Evolutionary conservation across 2,113 vertebrate species (phyloP).

Genomic region (Eulemur rufifrons): DNA sequence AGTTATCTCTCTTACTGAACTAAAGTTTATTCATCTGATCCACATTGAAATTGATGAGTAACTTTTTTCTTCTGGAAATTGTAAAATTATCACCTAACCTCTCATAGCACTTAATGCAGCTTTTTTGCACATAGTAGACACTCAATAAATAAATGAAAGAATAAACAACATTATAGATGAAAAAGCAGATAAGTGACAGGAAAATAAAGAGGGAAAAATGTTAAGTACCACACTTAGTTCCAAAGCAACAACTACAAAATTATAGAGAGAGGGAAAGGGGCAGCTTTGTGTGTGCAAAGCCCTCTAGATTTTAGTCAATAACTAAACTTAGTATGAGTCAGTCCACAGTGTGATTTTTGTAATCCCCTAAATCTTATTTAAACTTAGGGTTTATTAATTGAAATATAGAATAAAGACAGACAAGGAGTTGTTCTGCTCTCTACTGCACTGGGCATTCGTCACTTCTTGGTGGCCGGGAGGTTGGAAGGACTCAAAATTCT

Average conservation of each 20-base stretch:
- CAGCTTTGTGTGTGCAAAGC: background rate
- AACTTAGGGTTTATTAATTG: background rate
- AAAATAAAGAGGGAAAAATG: background rate
- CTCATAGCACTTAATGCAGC: background rate
- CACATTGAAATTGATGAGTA: background rate
- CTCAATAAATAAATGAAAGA: slow-evolving; percentile 20
- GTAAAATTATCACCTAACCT: background rate
- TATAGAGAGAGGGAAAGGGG: background rate
- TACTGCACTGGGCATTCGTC: background rate
- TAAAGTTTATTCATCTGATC: background rate
- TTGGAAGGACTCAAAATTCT: background rate
- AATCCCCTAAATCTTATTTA: background rate
- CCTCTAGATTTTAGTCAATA: background rate
- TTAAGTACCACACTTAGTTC: background rate
- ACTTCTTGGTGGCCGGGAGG: background rate
- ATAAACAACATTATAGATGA: background rate
- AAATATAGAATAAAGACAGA: background rate
- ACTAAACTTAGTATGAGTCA: background rate
- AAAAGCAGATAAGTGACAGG: background rate
- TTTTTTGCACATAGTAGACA: background rate
- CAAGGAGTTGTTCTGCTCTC: background rate
- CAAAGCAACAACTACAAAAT: background rate
- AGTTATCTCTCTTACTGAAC: background rate
- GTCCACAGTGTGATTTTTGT: background rate
- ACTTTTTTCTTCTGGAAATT: background rate